phyloP scores from a whole-genome alignment of 2,797 vertebrate species.

The Potorous gilbertii region DNA sequence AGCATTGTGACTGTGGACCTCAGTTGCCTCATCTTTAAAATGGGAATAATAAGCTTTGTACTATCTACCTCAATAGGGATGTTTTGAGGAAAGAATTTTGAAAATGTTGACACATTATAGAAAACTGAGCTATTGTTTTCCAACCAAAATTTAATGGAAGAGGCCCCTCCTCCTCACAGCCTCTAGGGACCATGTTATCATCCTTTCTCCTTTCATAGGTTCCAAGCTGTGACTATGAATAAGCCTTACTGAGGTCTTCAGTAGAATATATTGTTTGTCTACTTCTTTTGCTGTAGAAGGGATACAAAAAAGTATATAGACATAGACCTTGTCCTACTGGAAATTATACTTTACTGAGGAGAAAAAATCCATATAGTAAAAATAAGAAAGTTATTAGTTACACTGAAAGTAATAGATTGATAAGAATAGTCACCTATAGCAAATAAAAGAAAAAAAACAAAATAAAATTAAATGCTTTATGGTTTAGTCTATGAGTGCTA shows the following conservation, averaged over 20 bases:
- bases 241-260: not conserved
- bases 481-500: not conserved
- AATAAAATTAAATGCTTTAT: not conserved
- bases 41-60: not conserved
- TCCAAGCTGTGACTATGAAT: too few relatives aligned
- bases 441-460: not conserved
- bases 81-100: not conserved
- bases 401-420: not conserved
- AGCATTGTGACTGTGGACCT: not conserved
- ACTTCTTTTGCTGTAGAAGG: not conserved
- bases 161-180: not conserved
- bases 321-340: not conserved
- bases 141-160: not conserved
- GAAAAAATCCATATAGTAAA: not conserved
- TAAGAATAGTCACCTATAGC: not conserved
- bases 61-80: not conserved
- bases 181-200: not conserved
- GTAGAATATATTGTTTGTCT: not conserved
- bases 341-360: not conserved
- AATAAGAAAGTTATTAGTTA: not conserved
- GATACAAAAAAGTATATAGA: not conserved
- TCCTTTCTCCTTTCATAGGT: not conserved
- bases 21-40: not conserved
- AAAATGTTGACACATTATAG: not conserved
- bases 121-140: not conserved